phyloP scores from a whole-genome alignment of 2,888 invertebrate species.

The Machimus rusticus region DNA sequence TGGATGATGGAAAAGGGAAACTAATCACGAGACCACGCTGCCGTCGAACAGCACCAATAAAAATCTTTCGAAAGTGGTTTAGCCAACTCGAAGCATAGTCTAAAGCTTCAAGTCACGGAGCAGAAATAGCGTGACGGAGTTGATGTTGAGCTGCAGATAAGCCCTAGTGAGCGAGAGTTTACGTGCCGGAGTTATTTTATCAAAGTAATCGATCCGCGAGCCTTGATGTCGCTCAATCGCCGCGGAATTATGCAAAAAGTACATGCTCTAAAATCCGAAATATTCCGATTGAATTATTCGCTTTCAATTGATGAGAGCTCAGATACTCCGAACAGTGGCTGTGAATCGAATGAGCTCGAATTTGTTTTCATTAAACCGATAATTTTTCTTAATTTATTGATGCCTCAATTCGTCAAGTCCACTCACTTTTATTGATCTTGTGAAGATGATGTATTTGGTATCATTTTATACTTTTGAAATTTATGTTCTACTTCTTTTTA shows the following conservation, averaged over 20 bases:
- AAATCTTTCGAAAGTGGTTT: background rate
- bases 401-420: background rate
- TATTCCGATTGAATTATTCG: background rate
- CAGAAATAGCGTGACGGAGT: background rate
- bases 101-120: background rate
- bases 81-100: background rate
- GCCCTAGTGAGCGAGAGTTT: background rate
- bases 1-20: background rate
- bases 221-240: background rate
- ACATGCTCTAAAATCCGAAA: background rate
- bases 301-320: background rate
- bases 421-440: background rate
- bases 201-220: background rate
- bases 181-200: background rate
- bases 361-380: background rate
- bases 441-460: background rate
- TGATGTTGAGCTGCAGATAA: background rate
- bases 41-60: background rate
- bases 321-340: background rate
- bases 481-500: background rate
- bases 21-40: background rate
- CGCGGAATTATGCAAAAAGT: background rate
- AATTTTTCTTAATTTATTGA: background rate
- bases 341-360: background rate
- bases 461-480: background rate